Base-by-base conservation (phyloP, 1,140 invertebrate genomes). In the Drosophila orena region DNA sequence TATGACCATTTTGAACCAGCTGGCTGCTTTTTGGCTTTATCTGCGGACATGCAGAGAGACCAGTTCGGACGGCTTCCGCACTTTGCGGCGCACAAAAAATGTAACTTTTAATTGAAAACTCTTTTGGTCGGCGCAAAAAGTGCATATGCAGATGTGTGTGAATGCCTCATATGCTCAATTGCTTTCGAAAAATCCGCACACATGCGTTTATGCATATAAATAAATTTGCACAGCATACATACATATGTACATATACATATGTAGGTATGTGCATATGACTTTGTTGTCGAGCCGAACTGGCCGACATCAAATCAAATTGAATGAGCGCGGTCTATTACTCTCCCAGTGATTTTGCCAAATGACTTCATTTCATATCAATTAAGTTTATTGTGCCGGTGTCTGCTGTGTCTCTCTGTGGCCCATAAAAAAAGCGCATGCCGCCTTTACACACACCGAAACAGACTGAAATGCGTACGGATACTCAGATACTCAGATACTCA, bases 291-390 rank as follows among this genome's bases (percentile, higher is more conserved):
- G 20, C 64, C 56, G 61, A 66, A 53, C 65, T 59, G 60, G 69
- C 83, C 75, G 72, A 77, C 79, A 88, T 88, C 84, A 83, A 84
- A 79, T 83, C 75, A 84, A 88, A 89, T 89, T 88, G 79, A 89
- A 90, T 83, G 83, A 90, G 70, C 73, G 77, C 80, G 79, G 84
- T 79, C 84, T 79, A 86, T 86, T 86, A 86, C 84, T 83, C 84
- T 84, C 42, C 77, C 84, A 89, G 74, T 79, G 89, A 91, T 91
- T 91, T 91, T 89, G 89, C 84, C 89, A 91, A 91, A 91, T 91
- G 89, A 91, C 89, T 91, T 89, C 89, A 91, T 91, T 91, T 91
- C 83, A 91, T 91, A 91, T 91, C 89, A 91, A 91, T 91, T 91
- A 91, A 91, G 79, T 90, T 81, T 90, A 91, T 91, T 91, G 79